Evolutionary conservation across 1,140 invertebrate genomes (phyloP), one percentile per base, ranked within the genome.

Genomic region (Cotesia typhae): DNA sequence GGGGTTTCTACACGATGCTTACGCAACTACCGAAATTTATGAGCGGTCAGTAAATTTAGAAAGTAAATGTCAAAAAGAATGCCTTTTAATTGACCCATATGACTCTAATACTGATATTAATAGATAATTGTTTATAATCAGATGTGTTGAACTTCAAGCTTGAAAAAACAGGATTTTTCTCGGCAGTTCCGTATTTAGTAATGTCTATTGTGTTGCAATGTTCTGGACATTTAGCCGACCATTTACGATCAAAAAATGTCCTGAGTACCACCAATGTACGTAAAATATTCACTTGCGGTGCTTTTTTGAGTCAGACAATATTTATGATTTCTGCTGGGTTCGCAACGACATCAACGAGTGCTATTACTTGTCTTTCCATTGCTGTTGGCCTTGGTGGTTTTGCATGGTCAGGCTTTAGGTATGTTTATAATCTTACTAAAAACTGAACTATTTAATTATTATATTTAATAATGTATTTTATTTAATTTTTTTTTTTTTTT

Each of bases 1-100:
- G 96, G 96, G 96, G 96, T 12, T 97, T 97, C 85, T 98, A 98
- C 81, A 97, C 95, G 0, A 89, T 97, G 81, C 88, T 97, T 0
- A 97, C 95, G 0, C 93, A 95, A 77, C 85, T 98, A 38, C 96
- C 96, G 3, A 95, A 93, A 51, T 98, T 96, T 84, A 93, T 98
- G 90, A 94, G 91, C 87, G 93, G 94, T 94, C 79, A 77, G 67
- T 77, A 36, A 61, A 6, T 71, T 41, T 12, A 9, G 12, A 14
- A 53, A n/a, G 53, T 14, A 55, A 55, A 55, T 55, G 17, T 14
- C 17, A 55, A 14, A 4, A 28, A 28, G 28, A 28, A 12, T 55
- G 10, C 1, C n/a, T 55, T 55, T 55, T 1, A 55, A 61, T 36
- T 6, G n/a, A n/a, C n/a, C 5, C 53, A 14, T 55, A 20, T 14